These are phyloP conservation scores for Drosophila colorata DNA, from an alignment of 2,888 invertebrate genomes.

Conservation along the genomic window DNA sequence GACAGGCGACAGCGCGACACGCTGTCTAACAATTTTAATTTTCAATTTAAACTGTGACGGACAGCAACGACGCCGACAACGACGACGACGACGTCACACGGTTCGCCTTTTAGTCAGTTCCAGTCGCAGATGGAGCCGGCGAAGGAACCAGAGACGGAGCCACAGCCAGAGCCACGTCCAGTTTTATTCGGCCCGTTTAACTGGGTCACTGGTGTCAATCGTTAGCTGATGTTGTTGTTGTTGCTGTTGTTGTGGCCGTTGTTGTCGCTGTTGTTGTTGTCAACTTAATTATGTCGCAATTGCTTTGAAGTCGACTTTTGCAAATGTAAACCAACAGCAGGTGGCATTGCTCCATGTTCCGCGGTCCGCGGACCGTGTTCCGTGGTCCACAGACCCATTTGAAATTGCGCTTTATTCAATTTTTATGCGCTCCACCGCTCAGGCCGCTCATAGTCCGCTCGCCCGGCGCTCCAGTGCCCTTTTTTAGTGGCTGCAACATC, in stretches of 20 bases:
- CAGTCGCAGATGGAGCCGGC: slow-evolving; percentile 12
- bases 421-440: slow-evolving; percentile 53
- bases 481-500: slow-evolving; percentile 69
- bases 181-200: slow-evolving; percentile 62
- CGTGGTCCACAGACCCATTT: slow-evolving; percentile 53
- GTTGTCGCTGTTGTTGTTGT: slow-evolving; percentile 67
- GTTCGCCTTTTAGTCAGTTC: slow-evolving; percentile 49
- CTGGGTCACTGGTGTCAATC: slow-evolving; percentile 78
- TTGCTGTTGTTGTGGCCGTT: slow-evolving; percentile 41
- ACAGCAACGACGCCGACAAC: slow-evolving; percentile 22
- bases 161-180: slow-evolving; percentile 42
- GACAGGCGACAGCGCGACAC: slow-evolving; percentile 78
- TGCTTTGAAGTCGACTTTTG: slow-evolving; percentile 78
- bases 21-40: slow-evolving; percentile 80
- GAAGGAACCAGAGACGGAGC: slow-evolving; percentile 4
- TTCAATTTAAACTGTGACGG: slow-evolving; percentile 70
- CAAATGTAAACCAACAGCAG: slow-evolving; percentile 65
- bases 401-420: slow-evolving; percentile 77
- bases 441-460: no score
- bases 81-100: slow-evolving; percentile 58
- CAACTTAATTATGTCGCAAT: slow-evolving; percentile 80
- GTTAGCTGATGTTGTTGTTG: slow-evolving; percentile 47
- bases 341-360: slow-evolving; percentile 49
- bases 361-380: slow-evolving; percentile 1
- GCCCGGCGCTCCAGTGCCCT: slow-evolving; percentile 16